Conservation (phyloP, 2,888 invertebrate species). For the Xanthorhoe spadicearia region DNA sequence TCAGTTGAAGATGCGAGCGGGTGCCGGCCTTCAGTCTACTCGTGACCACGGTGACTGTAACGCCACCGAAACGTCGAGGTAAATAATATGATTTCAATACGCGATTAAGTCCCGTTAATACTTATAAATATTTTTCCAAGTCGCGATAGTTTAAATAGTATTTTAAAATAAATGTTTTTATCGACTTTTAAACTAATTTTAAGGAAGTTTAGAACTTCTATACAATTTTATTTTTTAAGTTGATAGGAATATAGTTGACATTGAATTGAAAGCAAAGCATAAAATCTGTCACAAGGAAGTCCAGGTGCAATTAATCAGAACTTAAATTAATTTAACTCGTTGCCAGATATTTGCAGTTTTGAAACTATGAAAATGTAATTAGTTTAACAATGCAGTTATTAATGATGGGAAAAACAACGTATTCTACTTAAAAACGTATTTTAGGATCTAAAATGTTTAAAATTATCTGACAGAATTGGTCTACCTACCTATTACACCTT, state of each 20-base stretch:
- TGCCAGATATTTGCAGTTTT: neutral
- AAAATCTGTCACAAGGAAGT: constrained; percentile 39
- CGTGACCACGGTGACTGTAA: too few relatives aligned
- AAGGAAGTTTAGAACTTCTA: neutral
- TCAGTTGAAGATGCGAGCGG: too few relatives aligned
- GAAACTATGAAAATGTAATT: neutral
- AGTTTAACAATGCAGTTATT: neutral
- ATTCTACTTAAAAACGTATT: neutral
- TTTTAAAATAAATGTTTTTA: neutral
- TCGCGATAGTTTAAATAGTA: too few relatives aligned
- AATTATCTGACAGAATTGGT: too few relatives aligned
- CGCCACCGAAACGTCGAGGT: too few relatives aligned
- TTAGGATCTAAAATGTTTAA: too few relatives aligned
- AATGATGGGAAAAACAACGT: neutral
- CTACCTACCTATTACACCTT: too few relatives aligned
- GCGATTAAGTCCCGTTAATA: too few relatives aligned
- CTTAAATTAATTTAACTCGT: constrained; percentile 36
- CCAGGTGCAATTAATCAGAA: constrained; percentile 55
- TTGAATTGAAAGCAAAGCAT: neutral
- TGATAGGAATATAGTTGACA: neutral
- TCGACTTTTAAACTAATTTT: neutral
- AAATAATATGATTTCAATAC: too few relatives aligned
- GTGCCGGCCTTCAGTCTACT: too few relatives aligned
- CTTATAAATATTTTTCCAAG: too few relatives aligned
- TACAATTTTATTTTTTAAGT: neutral